Evolutionary conservation across 2,113 vertebrate genomes (phyloP).

Genomic region (Cryptotis parvus): DNA sequence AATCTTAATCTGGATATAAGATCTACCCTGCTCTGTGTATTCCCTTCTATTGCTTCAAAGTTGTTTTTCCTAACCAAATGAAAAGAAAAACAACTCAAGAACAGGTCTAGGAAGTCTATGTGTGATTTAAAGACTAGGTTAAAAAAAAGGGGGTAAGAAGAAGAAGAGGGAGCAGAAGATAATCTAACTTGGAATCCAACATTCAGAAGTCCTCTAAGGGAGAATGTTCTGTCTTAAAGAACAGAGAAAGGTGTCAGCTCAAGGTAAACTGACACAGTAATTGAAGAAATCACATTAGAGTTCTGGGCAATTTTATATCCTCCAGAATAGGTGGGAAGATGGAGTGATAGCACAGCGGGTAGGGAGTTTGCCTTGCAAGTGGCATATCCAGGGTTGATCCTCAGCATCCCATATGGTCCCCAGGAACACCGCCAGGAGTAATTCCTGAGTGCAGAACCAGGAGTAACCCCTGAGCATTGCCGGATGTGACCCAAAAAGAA

Average conservation of each 20-base stretch:
- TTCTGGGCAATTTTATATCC: background rate
- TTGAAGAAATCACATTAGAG: background rate
- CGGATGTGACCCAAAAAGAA: too few relatives aligned
- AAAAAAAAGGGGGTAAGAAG: background rate
- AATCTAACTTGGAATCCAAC: background rate
- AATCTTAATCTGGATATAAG: conserved; percentile 2
- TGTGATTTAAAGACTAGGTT: background rate
- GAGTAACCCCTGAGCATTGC: too few relatives aligned
- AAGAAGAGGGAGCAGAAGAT: background rate
- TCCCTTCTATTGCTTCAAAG: background rate
- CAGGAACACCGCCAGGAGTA: too few relatives aligned
- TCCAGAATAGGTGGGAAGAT: too few relatives aligned
- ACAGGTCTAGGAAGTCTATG: background rate
- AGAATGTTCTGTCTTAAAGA: background rate
- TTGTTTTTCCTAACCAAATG: background rate
- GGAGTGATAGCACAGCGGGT: too few relatives aligned
- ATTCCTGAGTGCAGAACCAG: too few relatives aligned
- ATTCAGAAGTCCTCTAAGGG: background rate
- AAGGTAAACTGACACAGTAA: background rate
- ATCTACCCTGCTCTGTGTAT: background rate
- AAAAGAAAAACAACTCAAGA: conserved; percentile 10
- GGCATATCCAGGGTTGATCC: too few relatives aligned
- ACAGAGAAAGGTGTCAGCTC: background rate
- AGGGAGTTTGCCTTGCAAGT: too few relatives aligned
- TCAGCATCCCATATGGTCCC: too few relatives aligned